These are phyloP conservation scores for Andrena bucephala DNA, from an alignment of 2,888 invertebrate genomes.

Conservation along the genomic window DNA sequence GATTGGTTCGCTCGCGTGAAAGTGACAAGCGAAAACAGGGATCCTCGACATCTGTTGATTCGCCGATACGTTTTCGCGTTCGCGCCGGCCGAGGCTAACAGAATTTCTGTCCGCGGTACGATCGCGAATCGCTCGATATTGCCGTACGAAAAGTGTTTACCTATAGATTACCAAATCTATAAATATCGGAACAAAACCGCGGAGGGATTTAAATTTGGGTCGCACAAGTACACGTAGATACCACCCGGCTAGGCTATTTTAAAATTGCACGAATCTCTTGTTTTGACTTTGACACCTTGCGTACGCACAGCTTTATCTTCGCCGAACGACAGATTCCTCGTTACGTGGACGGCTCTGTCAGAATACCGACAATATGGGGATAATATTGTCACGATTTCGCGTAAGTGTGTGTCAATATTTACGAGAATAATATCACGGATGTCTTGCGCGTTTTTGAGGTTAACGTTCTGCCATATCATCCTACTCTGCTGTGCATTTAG, in stretches of 20 bases:
- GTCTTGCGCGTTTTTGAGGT: conserved; percentile 45
- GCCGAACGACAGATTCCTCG: conserved; percentile 1
- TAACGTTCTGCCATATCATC: conserved; percentile 41
- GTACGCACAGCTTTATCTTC: conserved; percentile 4
- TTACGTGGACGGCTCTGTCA: not conserved
- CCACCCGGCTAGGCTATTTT: conserved; percentile 59
- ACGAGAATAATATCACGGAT: not conserved
- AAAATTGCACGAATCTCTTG: conserved; percentile 59
- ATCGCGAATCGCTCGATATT: conserved; percentile 8
- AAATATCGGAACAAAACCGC: conserved; percentile 67
- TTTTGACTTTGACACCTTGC: conserved; percentile 45
- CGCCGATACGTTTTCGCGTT: conserved; percentile 9
- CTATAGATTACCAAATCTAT: conserved; percentile 62
- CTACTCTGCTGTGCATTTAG: conserved; percentile 6
- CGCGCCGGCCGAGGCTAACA: conserved; percentile 2
- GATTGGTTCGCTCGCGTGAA: conserved; percentile 1
- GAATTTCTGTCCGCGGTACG: conserved; percentile 4
- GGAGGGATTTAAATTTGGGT: conserved; percentile 78
- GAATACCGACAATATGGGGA: conserved; percentile 74
- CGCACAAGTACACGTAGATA: conserved; percentile 50
- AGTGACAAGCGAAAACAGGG: conserved; percentile 39
- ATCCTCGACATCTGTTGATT: conserved; percentile 52
- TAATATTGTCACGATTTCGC: conserved; percentile 80
- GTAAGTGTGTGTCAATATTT: conserved; percentile 72
- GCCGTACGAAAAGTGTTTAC: conserved; percentile 33